Percentiles rank a stretch among this genome's conserved stretches.
Evolutionary conservation across 2,113 vertebrate species (phyloP).

Genomic region (Xenus cinereus): DNA sequence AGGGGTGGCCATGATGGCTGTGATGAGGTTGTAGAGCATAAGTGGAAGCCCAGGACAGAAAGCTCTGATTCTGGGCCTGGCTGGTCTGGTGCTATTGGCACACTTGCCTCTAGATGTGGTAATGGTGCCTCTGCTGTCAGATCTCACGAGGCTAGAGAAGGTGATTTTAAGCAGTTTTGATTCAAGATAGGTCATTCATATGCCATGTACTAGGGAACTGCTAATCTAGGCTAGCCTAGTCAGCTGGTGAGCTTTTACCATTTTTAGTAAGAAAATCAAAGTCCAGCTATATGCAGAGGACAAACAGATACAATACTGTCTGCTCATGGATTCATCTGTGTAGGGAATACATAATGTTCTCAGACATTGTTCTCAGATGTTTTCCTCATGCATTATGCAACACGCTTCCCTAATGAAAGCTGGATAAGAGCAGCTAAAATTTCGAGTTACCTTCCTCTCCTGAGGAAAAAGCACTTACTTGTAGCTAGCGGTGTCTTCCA

Average conservation of each 20-base stretch:
- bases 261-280: neutral
- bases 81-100: neutral
- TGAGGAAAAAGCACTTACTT: slow-evolving; percentile 25
- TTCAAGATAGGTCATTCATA: neutral
- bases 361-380: neutral
- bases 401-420: neutral
- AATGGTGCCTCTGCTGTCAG: neutral
- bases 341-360: slow-evolving; percentile 13
- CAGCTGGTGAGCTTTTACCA: neutral
- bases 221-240: neutral
- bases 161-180: neutral
- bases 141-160: neutral
- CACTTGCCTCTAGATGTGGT: neutral
- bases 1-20: fast-evolving
- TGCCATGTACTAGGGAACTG: neutral
- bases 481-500: neutral
- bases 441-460: slow-evolving; percentile 24
- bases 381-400: slow-evolving; percentile 64
- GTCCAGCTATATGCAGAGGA: neutral
- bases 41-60: neutral
- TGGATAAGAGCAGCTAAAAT: neutral
- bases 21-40: neutral
- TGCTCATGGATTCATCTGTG: neutral
- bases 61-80: fast-evolving
- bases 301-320: neutral